A percentile compares a stretch with the other conserved stretches of the same genome.
phyloP scores from a whole-genome alignment of 2,888 invertebrate species.

The Octonoba sinensis region DNA sequence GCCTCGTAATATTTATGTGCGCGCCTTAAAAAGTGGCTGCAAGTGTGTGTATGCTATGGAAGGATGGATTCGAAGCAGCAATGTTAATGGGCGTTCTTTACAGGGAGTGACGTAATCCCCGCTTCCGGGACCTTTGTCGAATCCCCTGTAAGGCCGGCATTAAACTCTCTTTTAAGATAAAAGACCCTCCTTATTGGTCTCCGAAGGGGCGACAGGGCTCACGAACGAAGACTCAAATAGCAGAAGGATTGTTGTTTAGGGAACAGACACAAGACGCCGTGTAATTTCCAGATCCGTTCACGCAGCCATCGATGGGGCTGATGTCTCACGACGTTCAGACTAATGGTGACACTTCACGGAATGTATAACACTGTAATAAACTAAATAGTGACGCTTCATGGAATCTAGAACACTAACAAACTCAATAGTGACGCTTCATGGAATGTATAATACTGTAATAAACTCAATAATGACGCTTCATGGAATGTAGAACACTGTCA shows the following conservation, averaged over 20 bases:
- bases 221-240: conserved; percentile 1
- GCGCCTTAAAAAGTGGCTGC: conserved; percentile 32
- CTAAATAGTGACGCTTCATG: too few relatives aligned
- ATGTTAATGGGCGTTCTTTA: conserved; percentile 60
- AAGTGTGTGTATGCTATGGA: too few relatives aligned
- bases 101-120: conserved; percentile 41
- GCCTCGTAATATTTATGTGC: conserved; percentile 27
- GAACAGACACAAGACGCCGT: conserved; percentile 16
- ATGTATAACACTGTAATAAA: too few relatives aligned
- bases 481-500: too few relatives aligned
- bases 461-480: too few relatives aligned
- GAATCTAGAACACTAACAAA: too few relatives aligned
- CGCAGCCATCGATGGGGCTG: too few relatives aligned
- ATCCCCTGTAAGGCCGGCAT: conserved; percentile 59
- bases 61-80: neutral
- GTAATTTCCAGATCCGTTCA: neutral
- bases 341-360: too few relatives aligned
- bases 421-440: too few relatives aligned
- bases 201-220: conserved; percentile 36
- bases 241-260: conserved; percentile 5
- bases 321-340: too few relatives aligned
- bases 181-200: conserved; percentile 42
- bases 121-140: conserved; percentile 28
- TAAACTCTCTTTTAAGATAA: conserved; percentile 52
- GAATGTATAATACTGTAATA: too few relatives aligned